phyloP scores from a whole-genome alignment of 2,797 vertebrate genomes.

The Euphonia xanthogaster region DNA sequence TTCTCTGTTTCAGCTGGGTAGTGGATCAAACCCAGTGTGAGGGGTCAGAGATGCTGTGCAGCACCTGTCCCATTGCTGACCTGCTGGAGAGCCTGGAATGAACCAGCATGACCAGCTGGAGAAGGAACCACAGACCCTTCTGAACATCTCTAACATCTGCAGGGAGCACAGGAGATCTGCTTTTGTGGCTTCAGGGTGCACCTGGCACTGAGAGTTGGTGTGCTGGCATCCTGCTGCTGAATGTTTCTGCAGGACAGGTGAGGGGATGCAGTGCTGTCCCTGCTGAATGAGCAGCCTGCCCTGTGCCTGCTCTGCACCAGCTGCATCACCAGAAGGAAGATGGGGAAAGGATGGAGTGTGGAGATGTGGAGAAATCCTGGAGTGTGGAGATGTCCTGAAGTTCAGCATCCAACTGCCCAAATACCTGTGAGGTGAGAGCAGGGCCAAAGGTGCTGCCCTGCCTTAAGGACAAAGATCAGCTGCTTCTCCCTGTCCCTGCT shows the following conservation, averaged over 20 bases:
- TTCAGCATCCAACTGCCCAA: not conserved
- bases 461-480: not conserved
- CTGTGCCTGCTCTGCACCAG: fast-evolving
- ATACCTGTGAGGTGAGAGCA: not conserved
- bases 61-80: not conserved
- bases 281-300: not conserved
- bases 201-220: not conserved
- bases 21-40: not conserved
- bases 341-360: not conserved
- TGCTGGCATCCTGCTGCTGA: fast-evolving
- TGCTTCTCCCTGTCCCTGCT: not conserved
- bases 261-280: not conserved
- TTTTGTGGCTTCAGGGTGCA: not conserved
- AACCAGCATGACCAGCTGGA: not conserved
- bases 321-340: not conserved
- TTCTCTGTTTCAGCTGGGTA: not conserved
- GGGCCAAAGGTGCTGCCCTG: not conserved
- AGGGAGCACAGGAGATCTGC: not conserved
- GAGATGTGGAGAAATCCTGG: not conserved
- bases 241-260: not conserved
- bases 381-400: not conserved
- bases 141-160: not conserved
- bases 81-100: not conserved
- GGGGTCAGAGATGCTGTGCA: not conserved
- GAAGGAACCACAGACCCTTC: not conserved